A percentile compares a stretch with the other conserved stretches of the same genome.
These are phyloP conservation scores for Myiothlypis chrysogaster DNA, from an alignment of 2,797 vertebrate genomes.

Conservation along the genomic window DNA sequence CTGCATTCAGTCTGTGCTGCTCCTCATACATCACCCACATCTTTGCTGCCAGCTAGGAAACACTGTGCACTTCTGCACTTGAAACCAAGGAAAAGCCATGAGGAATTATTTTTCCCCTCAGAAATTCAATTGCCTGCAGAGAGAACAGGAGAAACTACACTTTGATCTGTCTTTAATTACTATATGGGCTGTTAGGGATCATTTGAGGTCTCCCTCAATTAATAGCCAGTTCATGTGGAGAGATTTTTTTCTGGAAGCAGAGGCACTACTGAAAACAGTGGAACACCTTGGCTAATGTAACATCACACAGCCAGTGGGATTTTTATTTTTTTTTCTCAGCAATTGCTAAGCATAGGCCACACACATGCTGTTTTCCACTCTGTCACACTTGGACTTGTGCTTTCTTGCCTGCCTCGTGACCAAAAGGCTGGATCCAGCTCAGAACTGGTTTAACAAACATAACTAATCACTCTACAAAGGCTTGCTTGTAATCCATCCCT, in stretches of 20 bases:
- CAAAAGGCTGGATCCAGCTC: neutral
- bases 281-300: neutral
- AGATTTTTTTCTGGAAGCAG: neutral
- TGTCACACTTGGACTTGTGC: neutral
- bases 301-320: neutral
- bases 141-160: neutral
- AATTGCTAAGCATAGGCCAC: neutral
- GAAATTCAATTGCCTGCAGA: conserved; percentile 7
- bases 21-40: conserved; percentile 8
- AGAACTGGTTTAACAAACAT: neutral
- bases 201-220: conserved; percentile 35
- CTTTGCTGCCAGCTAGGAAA: conserved; percentile 33
- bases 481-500: neutral
- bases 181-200: neutral
- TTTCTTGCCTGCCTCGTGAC: neutral
- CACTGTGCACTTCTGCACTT: neutral
- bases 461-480: neutral
- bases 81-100: neutral
- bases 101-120: conserved; percentile 10
- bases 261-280: neutral
- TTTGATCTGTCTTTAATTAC: conserved; percentile 50
- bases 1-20: neutral
- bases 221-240: neutral
- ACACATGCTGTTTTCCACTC: conserved; percentile 6
- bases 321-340: neutral